Evolutionary conservation across 2,797 vertebrate genomes (phyloP).

Genomic region (Spinibarbus caldwelli): DNA sequence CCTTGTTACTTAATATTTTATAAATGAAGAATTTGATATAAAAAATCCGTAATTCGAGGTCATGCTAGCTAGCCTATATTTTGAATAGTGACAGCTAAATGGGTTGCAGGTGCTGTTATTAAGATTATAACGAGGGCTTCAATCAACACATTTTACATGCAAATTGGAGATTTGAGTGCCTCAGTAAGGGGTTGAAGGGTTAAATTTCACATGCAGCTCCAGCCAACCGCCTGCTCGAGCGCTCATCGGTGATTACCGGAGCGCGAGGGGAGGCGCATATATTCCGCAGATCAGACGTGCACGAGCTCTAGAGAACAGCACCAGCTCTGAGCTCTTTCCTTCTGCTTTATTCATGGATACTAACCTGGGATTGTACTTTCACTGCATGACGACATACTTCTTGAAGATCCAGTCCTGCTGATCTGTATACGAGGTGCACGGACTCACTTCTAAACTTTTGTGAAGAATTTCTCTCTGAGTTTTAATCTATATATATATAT

Average conservation of each 20-base stretch:
- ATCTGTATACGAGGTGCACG: neutral
- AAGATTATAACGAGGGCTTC: neutral
- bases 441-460: neutral
- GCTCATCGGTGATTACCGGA: slow-evolving; percentile 70
- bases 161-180: neutral
- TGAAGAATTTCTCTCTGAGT: neutral
- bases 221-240: slow-evolving; percentile 76
- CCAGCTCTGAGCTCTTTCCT: slow-evolving; percentile 56
- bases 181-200: slow-evolving; percentile 28
- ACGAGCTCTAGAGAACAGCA: slow-evolving; percentile 58
- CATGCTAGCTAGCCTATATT: neutral
- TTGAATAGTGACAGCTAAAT: neutral
- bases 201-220: slow-evolving; percentile 66
- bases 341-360: slow-evolving; percentile 40
- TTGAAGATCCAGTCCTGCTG: slow-evolving; percentile 7
- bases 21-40: neutral
- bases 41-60: neutral
- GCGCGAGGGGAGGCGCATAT: slow-evolving; percentile 79
- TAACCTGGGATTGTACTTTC: slow-evolving; percentile 26
- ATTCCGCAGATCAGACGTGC: slow-evolving; percentile 72
- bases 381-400: slow-evolving; percentile 57
- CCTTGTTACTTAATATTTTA: neutral
- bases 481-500: neutral
- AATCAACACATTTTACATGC: neutral
- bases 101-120: neutral